phyloP scores from a whole-genome alignment of 2,113 vertebrate genomes.

The Nothocercus julius region DNA sequence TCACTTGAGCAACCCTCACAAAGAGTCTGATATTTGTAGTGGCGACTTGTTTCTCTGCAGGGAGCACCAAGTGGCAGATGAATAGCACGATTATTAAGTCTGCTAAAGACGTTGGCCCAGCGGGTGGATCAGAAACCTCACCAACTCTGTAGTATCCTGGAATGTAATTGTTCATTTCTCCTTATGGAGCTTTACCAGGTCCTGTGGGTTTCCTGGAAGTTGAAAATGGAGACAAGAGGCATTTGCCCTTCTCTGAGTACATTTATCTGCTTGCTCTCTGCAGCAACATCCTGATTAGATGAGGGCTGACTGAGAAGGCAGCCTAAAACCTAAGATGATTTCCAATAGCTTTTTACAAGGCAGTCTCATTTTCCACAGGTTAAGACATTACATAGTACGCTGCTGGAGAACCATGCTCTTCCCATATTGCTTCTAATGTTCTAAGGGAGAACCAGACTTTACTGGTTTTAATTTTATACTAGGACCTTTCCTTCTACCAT shows the following conservation, averaged over 20 bases:
- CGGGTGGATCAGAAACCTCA: neutral
- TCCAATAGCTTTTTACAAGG: neutral
- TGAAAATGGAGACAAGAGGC: neutral
- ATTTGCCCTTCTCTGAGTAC: neutral
- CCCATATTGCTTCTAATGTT: neutral
- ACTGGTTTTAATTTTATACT: neutral
- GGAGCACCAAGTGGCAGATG: neutral
- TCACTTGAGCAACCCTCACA: neutral
- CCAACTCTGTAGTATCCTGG: neutral
- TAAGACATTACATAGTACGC: neutral
- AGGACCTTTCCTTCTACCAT: neutral
- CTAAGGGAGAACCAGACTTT: neutral
- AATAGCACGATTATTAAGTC: neutral
- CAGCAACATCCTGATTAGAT: neutral
- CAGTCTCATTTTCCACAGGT: neutral
- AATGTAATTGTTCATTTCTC: neutral
- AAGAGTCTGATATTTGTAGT: neutral
- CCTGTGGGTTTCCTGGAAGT: neutral
- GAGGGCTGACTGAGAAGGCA: neutral
- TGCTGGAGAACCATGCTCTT: neutral
- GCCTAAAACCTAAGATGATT: neutral
- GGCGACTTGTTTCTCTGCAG: neutral
- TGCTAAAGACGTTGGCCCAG: neutral
- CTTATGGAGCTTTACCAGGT: neutral
- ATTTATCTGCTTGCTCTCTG: neutral